phyloP scores from a whole-genome alignment of 2,113 vertebrate genomes.

The Ciconia maguari region DNA sequence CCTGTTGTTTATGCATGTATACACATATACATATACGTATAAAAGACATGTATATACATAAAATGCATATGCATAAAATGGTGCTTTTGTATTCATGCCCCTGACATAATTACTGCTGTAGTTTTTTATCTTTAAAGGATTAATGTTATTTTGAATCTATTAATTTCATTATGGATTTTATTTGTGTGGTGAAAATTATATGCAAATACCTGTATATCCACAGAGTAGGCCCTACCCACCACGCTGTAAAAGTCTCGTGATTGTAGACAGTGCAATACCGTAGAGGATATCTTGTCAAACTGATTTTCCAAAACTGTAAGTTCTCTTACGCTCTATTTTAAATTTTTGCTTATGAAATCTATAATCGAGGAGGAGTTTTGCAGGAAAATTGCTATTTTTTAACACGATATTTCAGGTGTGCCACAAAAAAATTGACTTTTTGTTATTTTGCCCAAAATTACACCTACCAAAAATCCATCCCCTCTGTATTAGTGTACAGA shows the following conservation, averaged over 20 bases:
- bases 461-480: neutral
- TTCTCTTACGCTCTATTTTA: neutral
- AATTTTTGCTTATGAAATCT: neutral
- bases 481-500: neutral
- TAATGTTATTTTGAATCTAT: neutral
- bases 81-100: neutral
- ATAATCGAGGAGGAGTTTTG: neutral
- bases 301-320: neutral
- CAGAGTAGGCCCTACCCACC: neutral
- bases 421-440: neutral
- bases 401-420: neutral
- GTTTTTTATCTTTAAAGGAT: neutral
- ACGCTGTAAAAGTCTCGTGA: rapidly evolving
- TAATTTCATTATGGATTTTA: neutral
- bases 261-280: neutral
- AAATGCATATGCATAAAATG: neutral
- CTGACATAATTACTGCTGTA: neutral
- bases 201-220: neutral
- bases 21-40: neutral
- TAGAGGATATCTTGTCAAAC: neutral
- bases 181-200: neutral
- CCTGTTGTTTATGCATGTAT: neutral
- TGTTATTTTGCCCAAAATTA: neutral
- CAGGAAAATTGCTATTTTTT: neutral
- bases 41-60: neutral